phyloP scores from a whole-genome alignment of 2,888 invertebrate species.

The Molanna angustata region DNA sequence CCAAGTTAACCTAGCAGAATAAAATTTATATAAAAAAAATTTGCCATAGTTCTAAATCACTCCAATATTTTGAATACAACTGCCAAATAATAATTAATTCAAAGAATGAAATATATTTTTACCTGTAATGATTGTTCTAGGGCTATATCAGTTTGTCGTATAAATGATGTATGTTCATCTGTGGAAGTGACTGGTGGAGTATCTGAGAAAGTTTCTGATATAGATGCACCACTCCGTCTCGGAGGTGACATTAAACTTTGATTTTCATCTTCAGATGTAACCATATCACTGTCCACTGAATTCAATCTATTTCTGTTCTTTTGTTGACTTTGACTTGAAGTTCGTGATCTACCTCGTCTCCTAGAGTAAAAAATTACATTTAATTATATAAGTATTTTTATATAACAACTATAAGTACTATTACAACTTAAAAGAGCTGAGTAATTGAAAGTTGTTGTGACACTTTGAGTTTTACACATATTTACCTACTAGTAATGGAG shows the following conservation, averaged over 20 bases:
- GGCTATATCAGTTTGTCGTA: conserved; percentile 36
- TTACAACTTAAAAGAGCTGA: too few relatives aligned
- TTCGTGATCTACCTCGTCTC: conserved; percentile 65
- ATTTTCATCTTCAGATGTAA: conserved; percentile 21
- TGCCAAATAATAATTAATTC: not conserved
- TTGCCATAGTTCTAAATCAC: too few relatives aligned
- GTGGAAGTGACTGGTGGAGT: conserved; percentile 8
- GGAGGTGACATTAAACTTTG: conserved; percentile 24
- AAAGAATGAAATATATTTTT: conserved; percentile 7
- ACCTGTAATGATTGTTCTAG: conserved; percentile 36
- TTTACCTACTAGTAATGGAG: too few relatives aligned
- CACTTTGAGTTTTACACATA: too few relatives aligned
- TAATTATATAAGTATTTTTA: not conserved
- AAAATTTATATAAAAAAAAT: too few relatives aligned
- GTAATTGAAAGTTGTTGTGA: too few relatives aligned
- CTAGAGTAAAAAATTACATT: conserved; percentile 37
- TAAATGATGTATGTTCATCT: conserved; percentile 1
- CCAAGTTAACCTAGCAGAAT: too few relatives aligned
- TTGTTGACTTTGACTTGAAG: conserved; percentile 57
- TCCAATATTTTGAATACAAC: too few relatives aligned
- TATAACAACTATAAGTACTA: not conserved
- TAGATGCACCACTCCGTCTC: conserved; percentile 4
- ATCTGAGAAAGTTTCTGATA: conserved; percentile 12
- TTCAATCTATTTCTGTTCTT: conserved; percentile 65
- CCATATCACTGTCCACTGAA: conserved; percentile 69